Evolutionary conservation across 2,113 vertebrate species (phyloP), one percentile per base, ranked within the genome.

Genomic region (Thalassarche chlororhynchos): DNA sequence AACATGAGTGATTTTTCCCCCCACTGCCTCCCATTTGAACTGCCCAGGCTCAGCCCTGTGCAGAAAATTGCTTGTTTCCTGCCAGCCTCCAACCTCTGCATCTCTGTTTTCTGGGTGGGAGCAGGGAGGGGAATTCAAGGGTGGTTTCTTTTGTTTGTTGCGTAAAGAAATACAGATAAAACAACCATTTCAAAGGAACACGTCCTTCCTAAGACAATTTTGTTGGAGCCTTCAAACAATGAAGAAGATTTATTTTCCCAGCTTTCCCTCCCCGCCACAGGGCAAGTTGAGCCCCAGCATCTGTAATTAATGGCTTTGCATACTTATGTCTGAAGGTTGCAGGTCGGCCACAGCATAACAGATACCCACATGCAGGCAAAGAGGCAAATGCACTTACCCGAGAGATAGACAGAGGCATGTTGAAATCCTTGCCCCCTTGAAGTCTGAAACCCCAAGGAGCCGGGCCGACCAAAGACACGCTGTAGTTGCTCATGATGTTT

Each of bases 341-440:
- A 72, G 62, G 54, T 17, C 60, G 1, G 52, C 47, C 74, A 54
- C 60, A 70, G 80, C 42, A 24, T 7, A 84, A 52, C 10, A 84
- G 85, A 89, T 36, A 95, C 34, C 42, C 82, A 42, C 23, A 84
- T 4, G 34, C 94, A 95, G 72, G 58, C 55, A 79, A 86, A 93
- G 65, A 94, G 78, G 44, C 23, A 79, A 87, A 84, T 21, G 66
- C 78, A 97, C 99, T 99, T 98, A 99, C 99, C 98, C 99, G 99
- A 87, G 99, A 99, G 96, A 99, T 99, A 68, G 99, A 99, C 93
- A 99, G 98, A 72, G 99, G 99, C 99, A 99, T 98, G 98, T 99
- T 99, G 98, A 99, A 99, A 98, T 99, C 99, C 97, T 99, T 99
- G 86, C 99, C 99, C 51, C 99, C 99, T 97, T 99, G 99, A 95